Evolutionary conservation across 2,113 vertebrate genomes (phyloP).

Genomic region (Gallinago paraguaiae): DNA sequence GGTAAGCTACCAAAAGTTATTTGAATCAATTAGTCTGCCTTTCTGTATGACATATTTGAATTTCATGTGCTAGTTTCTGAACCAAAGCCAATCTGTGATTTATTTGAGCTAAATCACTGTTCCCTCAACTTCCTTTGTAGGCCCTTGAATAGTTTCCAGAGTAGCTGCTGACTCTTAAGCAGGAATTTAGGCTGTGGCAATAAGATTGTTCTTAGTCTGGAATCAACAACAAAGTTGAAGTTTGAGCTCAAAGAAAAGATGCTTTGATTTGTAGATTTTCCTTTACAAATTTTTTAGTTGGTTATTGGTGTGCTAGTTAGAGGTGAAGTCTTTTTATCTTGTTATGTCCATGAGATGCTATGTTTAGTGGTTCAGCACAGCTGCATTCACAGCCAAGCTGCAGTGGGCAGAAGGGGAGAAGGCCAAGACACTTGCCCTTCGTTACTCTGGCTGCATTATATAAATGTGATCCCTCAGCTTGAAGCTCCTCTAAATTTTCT

Average conservation of each 20-base stretch:
- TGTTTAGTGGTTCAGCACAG: not conserved
- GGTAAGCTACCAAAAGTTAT: not conserved
- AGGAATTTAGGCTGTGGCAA: not conserved
- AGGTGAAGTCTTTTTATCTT: not conserved
- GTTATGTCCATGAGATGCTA: not conserved
- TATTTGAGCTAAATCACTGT: not conserved
- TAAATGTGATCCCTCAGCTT: not conserved
- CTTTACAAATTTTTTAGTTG: not conserved
- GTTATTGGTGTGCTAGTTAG: not conserved
- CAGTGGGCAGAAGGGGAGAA: not conserved
- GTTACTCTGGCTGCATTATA: not conserved
- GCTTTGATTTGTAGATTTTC: not conserved
- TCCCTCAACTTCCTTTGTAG: not conserved
- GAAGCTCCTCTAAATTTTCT: not conserved
- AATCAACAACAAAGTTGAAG: not conserved
- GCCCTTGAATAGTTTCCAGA: not conserved
- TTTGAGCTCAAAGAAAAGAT: not conserved
- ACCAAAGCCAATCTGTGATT: not conserved
- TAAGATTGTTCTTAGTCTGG: not conserved
- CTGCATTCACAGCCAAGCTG: not conserved
- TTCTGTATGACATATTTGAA: not conserved
- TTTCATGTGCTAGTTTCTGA: slow-evolving; percentile 3
- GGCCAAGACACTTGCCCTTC: not conserved
- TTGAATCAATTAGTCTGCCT: slow-evolving; percentile 11
- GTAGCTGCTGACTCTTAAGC: not conserved